Base-by-base conservation (phyloP, 2,797 vertebrate species). In the Rhinophrynus dorsalis region DNA sequence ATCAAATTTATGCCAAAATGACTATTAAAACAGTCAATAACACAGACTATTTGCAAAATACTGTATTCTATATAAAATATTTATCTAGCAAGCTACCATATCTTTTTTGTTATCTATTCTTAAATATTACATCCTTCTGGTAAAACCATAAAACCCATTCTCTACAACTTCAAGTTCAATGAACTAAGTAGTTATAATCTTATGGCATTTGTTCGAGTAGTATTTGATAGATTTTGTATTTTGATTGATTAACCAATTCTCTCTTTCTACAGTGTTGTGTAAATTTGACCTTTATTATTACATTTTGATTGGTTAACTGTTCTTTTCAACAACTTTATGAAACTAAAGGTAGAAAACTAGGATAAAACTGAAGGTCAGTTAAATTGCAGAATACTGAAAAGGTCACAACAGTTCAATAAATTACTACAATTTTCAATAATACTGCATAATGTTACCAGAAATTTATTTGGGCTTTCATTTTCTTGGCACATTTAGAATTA, bases 261-360 rank as follows among this genome's bases (percentile, higher is more conserved):
- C 40, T 48, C 13, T 71, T 64, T 64, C 18, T 50, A 58, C 51
- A 63, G 29, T 63, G 60, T 63, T 57, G 60, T 64, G 68, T 58
- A 65, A 72, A 72, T 72, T 23, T 72, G 60, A 50, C 60, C 60
- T 65, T 72, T 72, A 56, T 50, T 64, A 65, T 71, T 72, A 40
- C 44, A 58, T 23, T 70, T 72, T 33, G 27, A 64, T 50, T 71
- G 42, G 52, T 64, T 58, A 65, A 72, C 60, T 65, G 44, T 13
- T 65, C 44, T 58, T 64, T 47, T 54, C 17, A 50, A 51, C 55
- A 52, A 58, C 18, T 42, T 58, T 51, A 50, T 58, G 45, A n/a
- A 65, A 72, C 52, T 51, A 65, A 47, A 48, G 35, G 42, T 51
- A 72, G 42, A 55, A 62, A 48, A 24, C 51, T 55, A 40, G 33